Evolutionary conservation across 2,113 vertebrate species (phyloP).

Genomic region (Neolamprologus sp.): DNA sequence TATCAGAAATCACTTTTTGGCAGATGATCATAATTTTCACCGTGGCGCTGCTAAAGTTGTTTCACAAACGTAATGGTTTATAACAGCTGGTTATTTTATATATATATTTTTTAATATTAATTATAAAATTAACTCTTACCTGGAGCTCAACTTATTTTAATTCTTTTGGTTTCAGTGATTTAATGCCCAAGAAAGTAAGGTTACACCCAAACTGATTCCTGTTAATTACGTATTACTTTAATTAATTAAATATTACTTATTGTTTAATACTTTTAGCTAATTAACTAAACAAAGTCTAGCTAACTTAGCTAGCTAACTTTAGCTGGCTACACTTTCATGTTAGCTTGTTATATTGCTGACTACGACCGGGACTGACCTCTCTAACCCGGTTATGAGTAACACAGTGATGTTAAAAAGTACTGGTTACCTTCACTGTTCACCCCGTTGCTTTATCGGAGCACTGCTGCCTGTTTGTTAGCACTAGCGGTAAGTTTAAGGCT

Average conservation of each 20-base stretch:
- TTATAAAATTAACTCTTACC: not conserved
- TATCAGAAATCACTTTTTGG: not conserved
- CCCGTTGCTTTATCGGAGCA: not conserved
- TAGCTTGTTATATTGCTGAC: not conserved
- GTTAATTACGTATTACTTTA: not conserved
- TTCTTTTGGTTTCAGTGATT: not conserved
- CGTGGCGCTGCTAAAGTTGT: not conserved
- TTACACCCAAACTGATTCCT: not conserved
- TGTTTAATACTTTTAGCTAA: not conserved
- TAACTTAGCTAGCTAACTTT: not conserved
- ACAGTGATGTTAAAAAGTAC: not conserved
- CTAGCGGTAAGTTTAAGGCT: not conserved
- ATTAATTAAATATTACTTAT: not conserved
- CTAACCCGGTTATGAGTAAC: not conserved
- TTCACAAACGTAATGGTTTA: not conserved
- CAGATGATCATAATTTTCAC: not conserved
- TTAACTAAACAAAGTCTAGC: not conserved
- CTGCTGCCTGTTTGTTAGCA: not conserved
- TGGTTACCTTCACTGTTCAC: not conserved
- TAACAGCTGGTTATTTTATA: not conserved
- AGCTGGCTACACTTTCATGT: not conserved
- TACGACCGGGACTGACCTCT: not conserved
- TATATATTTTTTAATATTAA: not conserved
- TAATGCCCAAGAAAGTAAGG: not conserved
- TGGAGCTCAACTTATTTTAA: not conserved